These are phyloP conservation scores for Orchesella cincta DNA, from an alignment of 1,140 invertebrate species.

Conservation along the genomic window DNA sequence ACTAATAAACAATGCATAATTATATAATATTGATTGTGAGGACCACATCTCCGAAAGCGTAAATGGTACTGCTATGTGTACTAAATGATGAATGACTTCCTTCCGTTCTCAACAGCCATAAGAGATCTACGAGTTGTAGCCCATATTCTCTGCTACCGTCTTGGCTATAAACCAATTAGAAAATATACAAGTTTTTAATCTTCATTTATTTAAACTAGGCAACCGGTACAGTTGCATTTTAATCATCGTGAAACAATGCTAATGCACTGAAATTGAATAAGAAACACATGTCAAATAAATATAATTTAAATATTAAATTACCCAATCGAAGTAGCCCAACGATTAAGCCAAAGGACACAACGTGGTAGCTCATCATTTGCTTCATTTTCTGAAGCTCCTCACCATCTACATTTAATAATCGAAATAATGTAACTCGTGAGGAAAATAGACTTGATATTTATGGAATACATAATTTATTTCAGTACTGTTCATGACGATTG, in stretches of 20 bases:
- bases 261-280: no score
- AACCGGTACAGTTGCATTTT: no score
- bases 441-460: no score
- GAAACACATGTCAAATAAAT: not conserved
- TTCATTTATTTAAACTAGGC: not conserved
- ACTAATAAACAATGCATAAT: no score
- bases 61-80: no score
- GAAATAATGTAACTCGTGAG: no score
- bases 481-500: no score
- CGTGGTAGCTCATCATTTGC: constrained; percentile 21
- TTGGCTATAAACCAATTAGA: not conserved
- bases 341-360: constrained; percentile 26
- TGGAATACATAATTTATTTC: no score
- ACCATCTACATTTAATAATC: constrained; percentile 6
- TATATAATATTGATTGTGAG: no score
- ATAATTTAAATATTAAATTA: not conserved
- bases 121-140: not conserved
- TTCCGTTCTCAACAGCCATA: no score
- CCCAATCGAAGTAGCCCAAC: constrained; percentile 30
- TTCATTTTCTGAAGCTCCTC: constrained; percentile 27
- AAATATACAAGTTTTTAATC: not conserved
- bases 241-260: no score
- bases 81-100: not conserved
- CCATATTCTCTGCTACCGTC: not conserved
- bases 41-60: no score